phyloP scores from a whole-genome alignment of 2,113 vertebrate genomes.

The Periophthalmodon schlosseri region DNA sequence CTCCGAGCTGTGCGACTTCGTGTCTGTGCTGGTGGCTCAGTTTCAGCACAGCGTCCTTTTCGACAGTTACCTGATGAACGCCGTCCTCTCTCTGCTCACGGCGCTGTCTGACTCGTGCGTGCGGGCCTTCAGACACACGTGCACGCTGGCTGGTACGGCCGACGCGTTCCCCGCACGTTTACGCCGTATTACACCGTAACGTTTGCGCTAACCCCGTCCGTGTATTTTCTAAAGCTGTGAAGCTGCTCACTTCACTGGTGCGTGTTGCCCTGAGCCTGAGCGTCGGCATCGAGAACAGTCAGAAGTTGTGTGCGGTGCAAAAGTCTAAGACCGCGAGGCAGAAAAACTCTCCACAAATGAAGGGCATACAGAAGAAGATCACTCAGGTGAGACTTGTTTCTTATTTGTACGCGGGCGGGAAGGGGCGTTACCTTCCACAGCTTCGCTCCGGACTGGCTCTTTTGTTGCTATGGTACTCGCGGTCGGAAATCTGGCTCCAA shows the following conservation, averaged over 20 bases:
- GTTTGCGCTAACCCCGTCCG: not conserved
- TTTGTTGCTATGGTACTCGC: no score
- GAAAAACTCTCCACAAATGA: constrained; percentile 73
- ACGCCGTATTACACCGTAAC: not conserved
- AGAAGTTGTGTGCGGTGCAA: constrained; percentile 82
- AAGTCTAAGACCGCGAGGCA: constrained; percentile 72
- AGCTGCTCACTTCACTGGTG: constrained; percentile 84
- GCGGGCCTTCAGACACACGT: constrained; percentile 90
- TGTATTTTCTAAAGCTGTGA: constrained; percentile 76
- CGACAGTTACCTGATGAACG: constrained; percentile 86
- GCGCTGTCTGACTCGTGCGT: constrained; percentile 85
- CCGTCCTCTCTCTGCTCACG: constrained; percentile 84
- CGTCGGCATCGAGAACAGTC: constrained; percentile 79
- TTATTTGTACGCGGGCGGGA: no score
- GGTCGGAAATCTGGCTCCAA: no score
- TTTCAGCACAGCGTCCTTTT: constrained; percentile 86
- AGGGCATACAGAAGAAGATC: constrained; percentile 81
- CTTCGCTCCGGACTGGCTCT: no score
- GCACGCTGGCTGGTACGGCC: constrained; percentile 86
- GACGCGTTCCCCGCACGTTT: fast-evolving
- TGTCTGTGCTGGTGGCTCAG: constrained; percentile 83
- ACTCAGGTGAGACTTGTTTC: constrained; percentile 75
- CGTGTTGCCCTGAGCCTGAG: constrained; percentile 80
- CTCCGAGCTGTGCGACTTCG: constrained; percentile 88
- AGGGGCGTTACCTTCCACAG: no score